phyloP scores from a whole-genome alignment of 2,797 vertebrate genomes.

The Ambastaia sidthimunki region DNA sequence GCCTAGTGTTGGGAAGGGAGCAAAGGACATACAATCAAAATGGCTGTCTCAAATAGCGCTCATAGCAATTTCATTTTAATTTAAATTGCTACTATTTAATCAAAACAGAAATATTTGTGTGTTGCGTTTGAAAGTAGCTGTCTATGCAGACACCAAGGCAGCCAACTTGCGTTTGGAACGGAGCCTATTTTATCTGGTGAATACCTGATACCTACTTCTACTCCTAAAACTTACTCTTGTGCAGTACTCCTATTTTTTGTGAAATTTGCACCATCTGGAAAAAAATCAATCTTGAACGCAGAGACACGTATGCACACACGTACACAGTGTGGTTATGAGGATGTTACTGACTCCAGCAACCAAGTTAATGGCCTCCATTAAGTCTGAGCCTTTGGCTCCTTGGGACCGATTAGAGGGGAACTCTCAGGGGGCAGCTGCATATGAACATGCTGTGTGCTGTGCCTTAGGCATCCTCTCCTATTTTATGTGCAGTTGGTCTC shows the following conservation, averaged over 20 bases:
- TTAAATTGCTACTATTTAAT: too few species aligned
- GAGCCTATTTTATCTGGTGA: not conserved
- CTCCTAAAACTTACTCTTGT: not conserved
- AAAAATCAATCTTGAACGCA: not conserved
- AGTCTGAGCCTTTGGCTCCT: constrained; percentile 15
- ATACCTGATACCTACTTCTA: not conserved
- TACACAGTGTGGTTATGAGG: constrained; percentile 28
- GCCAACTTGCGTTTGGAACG: not conserved
- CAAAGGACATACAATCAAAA: not conserved
- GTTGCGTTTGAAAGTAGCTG: not conserved
- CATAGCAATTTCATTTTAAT: too few species aligned
- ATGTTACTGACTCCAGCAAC: constrained; percentile 20
- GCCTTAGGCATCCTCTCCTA: constrained; percentile 20
- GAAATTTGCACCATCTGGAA: not conserved
- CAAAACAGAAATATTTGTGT: too few species aligned
- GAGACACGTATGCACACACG: not conserved
- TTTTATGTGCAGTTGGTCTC: constrained; percentile 35
- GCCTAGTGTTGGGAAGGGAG: not conserved
- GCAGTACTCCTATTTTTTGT: not conserved
- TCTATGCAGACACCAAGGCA: not conserved
- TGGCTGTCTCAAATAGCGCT: not conserved
- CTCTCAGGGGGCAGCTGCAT: constrained; percentile 9
- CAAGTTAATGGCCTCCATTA: constrained; percentile 17
- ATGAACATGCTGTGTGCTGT: not conserved
- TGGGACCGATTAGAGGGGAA: constrained; percentile 5